Percentiles rank a stretch among this genome's conserved stretches.
These are phyloP conservation scores for rabbit (Oryctolagus cuniculus) DNA, from an alignment of 2,113 vertebrate genomes.

Conservation along the genomic window mOryCun1.1 NC_091439.1:128404001-128404500, in stretches of 20 bases:
- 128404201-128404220: not conserved
- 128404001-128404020: not conserved
- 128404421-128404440: too few species aligned
- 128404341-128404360: too few species aligned
- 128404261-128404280: not conserved
- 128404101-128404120: not conserved
- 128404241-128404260: not conserved
- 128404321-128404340: not conserved
- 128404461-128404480: too few species aligned
- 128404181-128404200: not conserved
- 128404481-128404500: too few species aligned
- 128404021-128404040: not conserved
- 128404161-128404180: not conserved
- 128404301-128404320: not conserved
- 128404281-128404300: not conserved
- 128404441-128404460: too few species aligned
- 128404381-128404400: too few species aligned
- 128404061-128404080: not conserved
- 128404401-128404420: too few species aligned
- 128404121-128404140: not conserved
- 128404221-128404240: not conserved
- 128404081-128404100: not conserved
- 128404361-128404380: too few species aligned
- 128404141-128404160: not conserved
- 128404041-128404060: not conserved